phyloP scores from a whole-genome alignment of 2,113 vertebrate genomes.

The Halcyon senegalensis region DNA sequence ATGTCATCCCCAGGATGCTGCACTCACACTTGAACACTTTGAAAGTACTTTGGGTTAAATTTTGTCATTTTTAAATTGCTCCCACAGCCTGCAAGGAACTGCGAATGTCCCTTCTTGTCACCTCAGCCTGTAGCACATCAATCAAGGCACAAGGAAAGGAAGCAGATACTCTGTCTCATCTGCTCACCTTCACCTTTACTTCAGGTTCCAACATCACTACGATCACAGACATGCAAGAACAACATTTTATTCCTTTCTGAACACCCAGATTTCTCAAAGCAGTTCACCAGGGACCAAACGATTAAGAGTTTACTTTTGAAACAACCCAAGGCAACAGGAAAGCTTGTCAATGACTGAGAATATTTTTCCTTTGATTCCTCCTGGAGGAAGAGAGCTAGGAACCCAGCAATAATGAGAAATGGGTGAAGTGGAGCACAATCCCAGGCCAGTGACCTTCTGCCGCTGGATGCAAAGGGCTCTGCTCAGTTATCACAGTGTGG shows the following conservation, averaged over 20 bases:
- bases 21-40: background rate
- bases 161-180: background rate
- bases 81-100: background rate
- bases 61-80: background rate
- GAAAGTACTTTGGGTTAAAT: background rate
- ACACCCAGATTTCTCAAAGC: background rate
- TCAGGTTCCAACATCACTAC: fast-evolving
- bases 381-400: background rate
- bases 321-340: background rate
- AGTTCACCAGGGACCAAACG: background rate
- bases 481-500: background rate
- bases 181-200: background rate
- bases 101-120: background rate
- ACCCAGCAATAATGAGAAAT: background rate
- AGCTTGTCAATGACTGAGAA: background rate
- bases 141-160: background rate
- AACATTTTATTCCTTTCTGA: background rate
- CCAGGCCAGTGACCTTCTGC: background rate
- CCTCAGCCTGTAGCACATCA: background rate
- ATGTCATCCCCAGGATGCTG: background rate
- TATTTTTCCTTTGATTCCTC: background rate
- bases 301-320: background rate
- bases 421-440: background rate
- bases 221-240: background rate
- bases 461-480: background rate